Evolutionary conservation across 2,888 invertebrate species (phyloP), one percentile per base, ranked within the genome.

Genomic region (Polydrusus tereticollis): DNA sequence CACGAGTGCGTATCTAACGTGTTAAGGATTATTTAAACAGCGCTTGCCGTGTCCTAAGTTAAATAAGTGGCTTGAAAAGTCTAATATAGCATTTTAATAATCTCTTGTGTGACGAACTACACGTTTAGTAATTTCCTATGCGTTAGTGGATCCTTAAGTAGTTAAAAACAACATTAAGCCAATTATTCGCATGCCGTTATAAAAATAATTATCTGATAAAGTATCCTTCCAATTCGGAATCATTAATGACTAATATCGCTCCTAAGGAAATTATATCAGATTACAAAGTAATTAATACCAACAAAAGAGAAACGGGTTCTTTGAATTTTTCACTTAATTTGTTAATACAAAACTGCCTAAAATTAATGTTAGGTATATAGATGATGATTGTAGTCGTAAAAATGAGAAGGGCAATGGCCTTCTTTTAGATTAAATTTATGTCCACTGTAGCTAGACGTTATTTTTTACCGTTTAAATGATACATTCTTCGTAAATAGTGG

Each of bases 231-330:
- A 47, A 23, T 47, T 21, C 1, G 23, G 18, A 23, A 12, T 23
- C 23, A n/a, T 26, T 26, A 50, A 50, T 50, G 50, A 50, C 50
- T 50, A 55, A 55, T 55, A 55, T 55, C 29, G n/a, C 29, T 55
- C 29, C 7, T 14, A 29, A 55, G 29, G 14, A 29, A 29, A 55
- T 55, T 55, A 55, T 55, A 55, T 65, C 57, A 57, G 43, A 65
- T 65, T 57, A 57, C 33, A 26, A 57, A 33, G 26, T n/a, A 57
- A 43, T 65, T 65, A 65, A 36, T 43, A 55, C n/a, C 36, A 57
- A 55, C 52, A 55, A 55, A 65, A 23, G 36, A 45, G 33, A 36
- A 64, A 64, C 43, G 14, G 57, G 65, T 65, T 65, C 65, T 38
- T 0, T n/a, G n/a, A 26, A 8, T 47, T 47, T 57, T 52, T 63